Conservation (phyloP, 1,140 invertebrate genomes). For the Diprion similis region DNA sequence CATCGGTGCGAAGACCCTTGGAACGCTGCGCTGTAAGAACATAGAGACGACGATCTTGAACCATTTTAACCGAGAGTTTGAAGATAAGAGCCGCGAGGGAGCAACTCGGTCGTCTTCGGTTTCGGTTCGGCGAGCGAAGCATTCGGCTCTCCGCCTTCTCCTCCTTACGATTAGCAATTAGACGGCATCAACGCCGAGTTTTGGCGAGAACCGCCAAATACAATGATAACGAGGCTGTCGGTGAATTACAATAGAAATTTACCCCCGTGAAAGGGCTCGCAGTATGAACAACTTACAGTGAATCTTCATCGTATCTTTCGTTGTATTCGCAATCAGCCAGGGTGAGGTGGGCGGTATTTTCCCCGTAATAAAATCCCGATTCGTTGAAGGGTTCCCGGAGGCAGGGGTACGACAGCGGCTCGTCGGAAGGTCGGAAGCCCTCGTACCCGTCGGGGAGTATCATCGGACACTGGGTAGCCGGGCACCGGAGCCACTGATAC, state of each 20-base stretch:
- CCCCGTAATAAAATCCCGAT: conserved; percentile 10
- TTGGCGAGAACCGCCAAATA: no score
- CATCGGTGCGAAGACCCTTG: no score
- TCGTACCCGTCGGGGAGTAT: conserved; percentile 30
- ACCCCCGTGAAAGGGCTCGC: not conserved
- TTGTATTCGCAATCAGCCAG: not conserved
- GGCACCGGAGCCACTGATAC: conserved; percentile 46
- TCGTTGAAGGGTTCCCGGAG: conserved; percentile 18
- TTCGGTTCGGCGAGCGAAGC: not conserved
- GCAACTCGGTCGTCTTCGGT: not conserved
- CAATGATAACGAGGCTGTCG: no score
- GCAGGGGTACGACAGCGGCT: conserved; percentile 34
- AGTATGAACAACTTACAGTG: not conserved
- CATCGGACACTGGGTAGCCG: conserved; percentile 41
- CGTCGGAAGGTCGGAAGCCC: conserved; percentile 9
- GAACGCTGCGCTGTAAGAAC: no score
- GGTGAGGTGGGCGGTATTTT: conserved; percentile 4
- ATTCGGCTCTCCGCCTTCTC: not conserved
- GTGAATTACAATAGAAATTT: not conserved
- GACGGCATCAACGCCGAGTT: no score
- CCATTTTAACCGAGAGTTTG: no score
- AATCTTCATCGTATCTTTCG: not conserved
- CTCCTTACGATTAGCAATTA: no score
- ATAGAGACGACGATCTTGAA: no score
- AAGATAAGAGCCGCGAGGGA: not conserved